A percentile compares a stretch with the other conserved stretches of the same genome.
Evolutionary conservation across 2,888 invertebrate species (phyloP).

Genomic region (Julus scandinavius): DNA sequence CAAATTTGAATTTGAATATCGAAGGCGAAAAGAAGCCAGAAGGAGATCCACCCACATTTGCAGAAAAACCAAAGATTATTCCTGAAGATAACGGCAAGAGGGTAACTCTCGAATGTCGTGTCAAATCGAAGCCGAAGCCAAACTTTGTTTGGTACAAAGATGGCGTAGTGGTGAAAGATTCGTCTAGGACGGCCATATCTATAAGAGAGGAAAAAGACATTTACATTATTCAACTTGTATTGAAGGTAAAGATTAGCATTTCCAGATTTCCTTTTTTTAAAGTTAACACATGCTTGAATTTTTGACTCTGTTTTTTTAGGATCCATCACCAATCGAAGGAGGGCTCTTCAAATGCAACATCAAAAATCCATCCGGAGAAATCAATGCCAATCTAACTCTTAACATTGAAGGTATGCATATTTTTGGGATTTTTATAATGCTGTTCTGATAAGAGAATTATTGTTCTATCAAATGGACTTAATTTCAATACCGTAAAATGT

Average conservation of each 20-base stretch:
- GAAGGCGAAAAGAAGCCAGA: slow-evolving; percentile 83
- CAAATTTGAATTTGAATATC: slow-evolving; percentile 68
- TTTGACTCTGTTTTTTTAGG: slow-evolving; percentile 69
- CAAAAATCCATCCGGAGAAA: slow-evolving; percentile 94
- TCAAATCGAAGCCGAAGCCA: slow-evolving; percentile 90
- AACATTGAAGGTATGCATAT: slow-evolving; percentile 96
- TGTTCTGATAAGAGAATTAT: not conserved
- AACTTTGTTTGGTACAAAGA: slow-evolving; percentile 95
- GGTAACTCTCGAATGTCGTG: slow-evolving; percentile 95
- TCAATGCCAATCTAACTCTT: slow-evolving; percentile 95
- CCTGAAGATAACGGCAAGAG: slow-evolving; percentile 97
- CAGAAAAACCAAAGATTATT: slow-evolving; percentile 98
- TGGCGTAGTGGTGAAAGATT: slow-evolving; percentile 83
- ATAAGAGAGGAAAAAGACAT: slow-evolving; percentile 84
- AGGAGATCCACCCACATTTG: slow-evolving; percentile 93
- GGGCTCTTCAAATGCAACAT: slow-evolving; percentile 98
- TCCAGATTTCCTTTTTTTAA: not conserved
- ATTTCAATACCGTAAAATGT: no score
- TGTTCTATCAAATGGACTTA: no score
- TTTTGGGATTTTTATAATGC: not conserved
- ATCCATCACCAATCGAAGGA: slow-evolving; percentile 94
- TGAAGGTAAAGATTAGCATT: slow-evolving; percentile 71
- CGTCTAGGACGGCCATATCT: slow-evolving; percentile 83
- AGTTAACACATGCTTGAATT: not conserved
- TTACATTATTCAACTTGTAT: slow-evolving; percentile 86